A percentile compares a stretch with the other conserved stretches of the same genome.
Evolutionary conservation across 2,888 invertebrate species (phyloP).

Genomic region (Lacanobia oleracea): DNA sequence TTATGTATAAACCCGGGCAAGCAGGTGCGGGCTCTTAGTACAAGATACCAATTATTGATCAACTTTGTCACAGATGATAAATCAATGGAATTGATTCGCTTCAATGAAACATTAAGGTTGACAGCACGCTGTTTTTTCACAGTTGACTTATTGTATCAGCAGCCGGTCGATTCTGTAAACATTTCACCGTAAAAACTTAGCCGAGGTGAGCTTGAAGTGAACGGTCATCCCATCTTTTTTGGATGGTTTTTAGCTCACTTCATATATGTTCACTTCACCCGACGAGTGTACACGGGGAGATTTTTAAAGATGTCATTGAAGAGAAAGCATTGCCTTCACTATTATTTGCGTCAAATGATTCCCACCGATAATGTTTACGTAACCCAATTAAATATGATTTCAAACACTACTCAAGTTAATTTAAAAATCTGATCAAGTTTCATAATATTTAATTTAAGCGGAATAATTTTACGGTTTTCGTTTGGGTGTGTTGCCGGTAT

Average conservation of each 20-base stretch:
- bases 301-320: not conserved
- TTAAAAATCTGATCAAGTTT: slow-evolving; percentile 39
- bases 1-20: too few relatives aligned
- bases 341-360: slow-evolving; percentile 24
- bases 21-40: too few relatives aligned
- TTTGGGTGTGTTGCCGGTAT: slow-evolving; percentile 39
- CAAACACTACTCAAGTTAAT: slow-evolving; percentile 30
- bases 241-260: too few relatives aligned
- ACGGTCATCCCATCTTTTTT: too few relatives aligned
- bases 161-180: not conserved
- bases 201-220: too few relatives aligned
- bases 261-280: too few relatives aligned
- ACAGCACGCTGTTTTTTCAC: not conserved
- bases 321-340: slow-evolving; percentile 22
- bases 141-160: not conserved
- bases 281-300: too few relatives aligned
- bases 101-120: slow-evolving; percentile 10
- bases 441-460: slow-evolving; percentile 46
- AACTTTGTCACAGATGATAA: slow-evolving; percentile 12
- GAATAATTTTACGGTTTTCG: slow-evolving; percentile 56
- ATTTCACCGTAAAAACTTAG: too few relatives aligned
- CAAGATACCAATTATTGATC: not conserved
- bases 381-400: slow-evolving; percentile 48
- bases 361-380: slow-evolving; percentile 32
- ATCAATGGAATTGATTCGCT: slow-evolving; percentile 15